These are phyloP conservation scores for Brotogeris chrysoptera DNA, from an alignment of 2,797 vertebrate genomes.

Conservation along the genomic window DNA sequence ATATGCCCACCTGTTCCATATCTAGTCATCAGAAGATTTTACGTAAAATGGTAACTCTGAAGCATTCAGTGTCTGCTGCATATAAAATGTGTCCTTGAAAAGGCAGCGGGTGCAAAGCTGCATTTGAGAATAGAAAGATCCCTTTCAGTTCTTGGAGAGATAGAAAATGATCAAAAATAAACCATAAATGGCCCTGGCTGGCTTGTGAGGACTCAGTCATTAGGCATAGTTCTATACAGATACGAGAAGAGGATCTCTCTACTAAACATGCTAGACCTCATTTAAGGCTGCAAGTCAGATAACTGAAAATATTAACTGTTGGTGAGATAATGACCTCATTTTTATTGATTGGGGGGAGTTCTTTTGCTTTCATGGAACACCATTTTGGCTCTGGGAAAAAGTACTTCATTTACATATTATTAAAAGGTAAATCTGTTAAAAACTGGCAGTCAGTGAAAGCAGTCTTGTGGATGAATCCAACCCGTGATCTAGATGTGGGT, in stretches of 20 bases:
- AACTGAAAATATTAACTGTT: background rate
- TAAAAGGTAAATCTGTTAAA: background rate
- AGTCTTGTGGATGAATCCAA: background rate
- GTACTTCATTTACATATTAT: background rate
- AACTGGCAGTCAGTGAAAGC: background rate
- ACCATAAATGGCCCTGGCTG: background rate
- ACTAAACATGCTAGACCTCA: background rate
- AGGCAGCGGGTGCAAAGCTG: background rate
- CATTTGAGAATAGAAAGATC: background rate
- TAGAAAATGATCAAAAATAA: background rate
- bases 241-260: background rate
- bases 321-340: background rate
- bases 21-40: background rate
- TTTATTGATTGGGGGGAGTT: background rate
- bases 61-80: background rate
- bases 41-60: background rate
- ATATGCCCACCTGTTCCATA: background rate
- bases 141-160: background rate
- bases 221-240: background rate
- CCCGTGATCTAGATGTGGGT: background rate
- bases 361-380: background rate
- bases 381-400: background rate
- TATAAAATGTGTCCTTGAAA: background rate
- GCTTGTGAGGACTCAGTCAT: background rate
- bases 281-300: background rate